A percentile compares a stretch with the other conserved stretches of the same genome.
Evolutionary conservation across 92 coral and sea anemone species (phyloP).

Genomic region (Siderastrea radians): DNA sequence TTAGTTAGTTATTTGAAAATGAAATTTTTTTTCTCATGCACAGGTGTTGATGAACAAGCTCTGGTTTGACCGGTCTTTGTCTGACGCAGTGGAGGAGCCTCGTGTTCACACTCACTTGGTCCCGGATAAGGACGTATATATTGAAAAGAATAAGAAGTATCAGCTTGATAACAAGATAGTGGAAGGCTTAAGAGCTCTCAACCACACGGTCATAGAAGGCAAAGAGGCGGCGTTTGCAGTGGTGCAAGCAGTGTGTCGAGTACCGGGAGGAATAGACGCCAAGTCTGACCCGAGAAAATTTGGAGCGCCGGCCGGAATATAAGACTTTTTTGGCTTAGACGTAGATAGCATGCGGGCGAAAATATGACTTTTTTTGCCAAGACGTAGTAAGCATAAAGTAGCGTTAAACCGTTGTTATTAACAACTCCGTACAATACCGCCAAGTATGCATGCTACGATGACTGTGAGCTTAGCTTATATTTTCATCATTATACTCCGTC

Average conservation of each 20-base stretch:
- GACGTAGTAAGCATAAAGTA: not conserved
- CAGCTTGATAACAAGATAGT: conserved; percentile 34
- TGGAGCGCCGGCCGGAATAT: conserved; percentile 79
- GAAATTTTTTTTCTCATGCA: not conserved
- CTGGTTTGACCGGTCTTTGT: conserved; percentile 75
- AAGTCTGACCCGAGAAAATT: conserved; percentile 83
- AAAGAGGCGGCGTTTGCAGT: conserved; percentile 23
- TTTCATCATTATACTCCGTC: no score
- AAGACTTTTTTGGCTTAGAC: not conserved
- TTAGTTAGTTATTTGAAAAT: no score
- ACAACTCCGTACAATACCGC: not conserved
- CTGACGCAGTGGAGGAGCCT: conserved; percentile 73
- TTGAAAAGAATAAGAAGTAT: conserved; percentile 44
- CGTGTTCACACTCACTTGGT: conserved; percentile 81
- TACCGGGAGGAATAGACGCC: conserved; percentile 57
- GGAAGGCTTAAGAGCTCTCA: conserved; percentile 58
- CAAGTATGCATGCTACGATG: no score
- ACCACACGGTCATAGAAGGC: conserved; percentile 42
- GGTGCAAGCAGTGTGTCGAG: conserved; percentile 79
- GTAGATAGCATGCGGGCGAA: not conserved
- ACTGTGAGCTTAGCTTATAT: no score
- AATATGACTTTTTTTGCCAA: no score
- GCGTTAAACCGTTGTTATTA: not conserved
- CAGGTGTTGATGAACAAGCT: conserved; percentile 88
- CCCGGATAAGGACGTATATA: conserved; percentile 54